phyloP scores from a whole-genome alignment of 2,113 vertebrate genomes.

The Balaenoptera acutorostrata region DNA sequence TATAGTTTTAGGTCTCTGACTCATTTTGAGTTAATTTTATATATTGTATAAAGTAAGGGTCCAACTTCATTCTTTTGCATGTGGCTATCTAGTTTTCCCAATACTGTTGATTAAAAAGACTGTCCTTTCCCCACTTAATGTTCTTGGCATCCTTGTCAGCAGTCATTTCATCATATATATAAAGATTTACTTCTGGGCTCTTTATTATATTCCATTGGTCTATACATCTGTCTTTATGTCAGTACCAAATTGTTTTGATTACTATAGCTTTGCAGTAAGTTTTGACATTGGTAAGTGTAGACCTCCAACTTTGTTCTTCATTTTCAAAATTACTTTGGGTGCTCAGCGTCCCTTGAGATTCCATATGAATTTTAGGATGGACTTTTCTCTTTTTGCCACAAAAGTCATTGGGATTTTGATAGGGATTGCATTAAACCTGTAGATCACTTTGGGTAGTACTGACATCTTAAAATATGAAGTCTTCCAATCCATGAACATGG shows the following conservation, averaged over 20 bases:
- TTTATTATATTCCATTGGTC: not conserved
- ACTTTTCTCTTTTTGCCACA: slow-evolving; percentile 8
- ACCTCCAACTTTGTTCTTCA: not conserved
- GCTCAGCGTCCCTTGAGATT: not conserved
- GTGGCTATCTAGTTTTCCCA: not conserved
- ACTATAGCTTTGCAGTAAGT: not conserved
- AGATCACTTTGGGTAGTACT: not conserved
- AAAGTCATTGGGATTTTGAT: not conserved
- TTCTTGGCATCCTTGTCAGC: not conserved
- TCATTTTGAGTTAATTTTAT: slow-evolving; percentile 4
- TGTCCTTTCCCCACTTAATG: not conserved
- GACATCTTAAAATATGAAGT: slow-evolving; percentile 11
- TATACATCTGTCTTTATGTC: not conserved
- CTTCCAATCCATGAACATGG: not conserved
- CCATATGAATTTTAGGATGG: not conserved
- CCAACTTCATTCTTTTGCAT: not conserved
- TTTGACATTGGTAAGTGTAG: not conserved
- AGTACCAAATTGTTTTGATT: not conserved
- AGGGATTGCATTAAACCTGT: not conserved
- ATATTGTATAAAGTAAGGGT: not conserved
- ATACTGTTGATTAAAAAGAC: not conserved
- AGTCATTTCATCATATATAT: not conserved
- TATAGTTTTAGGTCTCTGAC: not conserved
- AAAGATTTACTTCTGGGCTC: not conserved
- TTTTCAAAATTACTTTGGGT: not conserved